A percentile compares a stretch with the other conserved stretches of the same genome.
These are phyloP conservation scores for Pterois miles DNA, from an alignment of 2,797 vertebrate genomes.

Conservation along the genomic window DNA sequence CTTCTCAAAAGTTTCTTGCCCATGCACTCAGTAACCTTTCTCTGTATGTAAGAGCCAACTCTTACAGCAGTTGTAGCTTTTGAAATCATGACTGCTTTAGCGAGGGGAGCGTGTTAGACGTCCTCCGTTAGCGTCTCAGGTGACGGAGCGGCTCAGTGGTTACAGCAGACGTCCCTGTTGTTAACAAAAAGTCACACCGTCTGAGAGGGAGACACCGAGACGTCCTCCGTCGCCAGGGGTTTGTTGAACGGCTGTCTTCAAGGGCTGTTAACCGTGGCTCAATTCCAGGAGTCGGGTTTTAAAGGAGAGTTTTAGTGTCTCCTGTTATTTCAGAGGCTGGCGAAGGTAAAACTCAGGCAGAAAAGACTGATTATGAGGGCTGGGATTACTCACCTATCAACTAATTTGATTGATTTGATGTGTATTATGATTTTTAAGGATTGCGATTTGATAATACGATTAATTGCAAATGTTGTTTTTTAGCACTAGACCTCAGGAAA, in stretches of 20 bases:
- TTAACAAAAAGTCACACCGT: neutral
- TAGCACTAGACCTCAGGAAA: too few species aligned
- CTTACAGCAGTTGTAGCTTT: neutral
- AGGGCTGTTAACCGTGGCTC: neutral
- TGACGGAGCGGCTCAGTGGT: neutral
- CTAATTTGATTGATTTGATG: too few species aligned
- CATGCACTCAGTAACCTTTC: neutral
- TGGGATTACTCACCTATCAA: too few species aligned
- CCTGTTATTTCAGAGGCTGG: neutral
- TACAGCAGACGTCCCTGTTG: neutral
- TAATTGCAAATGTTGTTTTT: too few species aligned
- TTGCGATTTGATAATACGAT: too few species aligned
- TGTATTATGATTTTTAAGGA: too few species aligned
- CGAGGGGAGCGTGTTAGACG: neutral
- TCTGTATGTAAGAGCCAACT: neutral
- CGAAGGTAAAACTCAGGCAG: neutral
- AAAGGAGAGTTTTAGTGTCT: neutral
- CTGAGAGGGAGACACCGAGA: neutral
- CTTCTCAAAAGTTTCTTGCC: slow-evolving; percentile 13
- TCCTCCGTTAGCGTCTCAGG: slow-evolving; percentile 1
- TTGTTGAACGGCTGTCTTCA: neutral
- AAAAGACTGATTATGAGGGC: neutral
- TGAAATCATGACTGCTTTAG: neutral
- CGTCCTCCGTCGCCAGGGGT: neutral
- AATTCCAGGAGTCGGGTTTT: neutral